These are phyloP conservation scores for Enteromius paludinosus DNA, from an alignment of 2,797 vertebrate species.

Conservation along the genomic window DNA sequence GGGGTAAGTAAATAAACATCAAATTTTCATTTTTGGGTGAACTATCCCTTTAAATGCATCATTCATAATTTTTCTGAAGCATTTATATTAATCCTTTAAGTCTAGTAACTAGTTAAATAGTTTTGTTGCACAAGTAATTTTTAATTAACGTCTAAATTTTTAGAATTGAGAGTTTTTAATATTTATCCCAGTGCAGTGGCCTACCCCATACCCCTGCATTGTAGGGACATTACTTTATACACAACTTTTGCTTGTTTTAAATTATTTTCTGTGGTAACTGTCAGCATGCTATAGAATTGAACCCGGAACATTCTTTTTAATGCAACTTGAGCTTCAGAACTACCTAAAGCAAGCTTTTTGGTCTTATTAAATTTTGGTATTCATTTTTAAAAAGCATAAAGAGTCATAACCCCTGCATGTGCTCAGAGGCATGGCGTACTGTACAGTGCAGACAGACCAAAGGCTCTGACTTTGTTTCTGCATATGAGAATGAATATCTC, in stretches of 20 bases:
- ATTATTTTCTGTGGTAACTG: slow-evolving; percentile 16
- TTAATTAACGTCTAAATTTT: background rate
- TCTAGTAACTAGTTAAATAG: background rate
- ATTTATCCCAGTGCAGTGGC: background rate
- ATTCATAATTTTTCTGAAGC: too few species aligned
- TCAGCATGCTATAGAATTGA: slow-evolving; percentile 1
- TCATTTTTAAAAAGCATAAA: background rate
- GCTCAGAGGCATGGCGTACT: slow-evolving; percentile 6
- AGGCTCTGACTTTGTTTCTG: background rate
- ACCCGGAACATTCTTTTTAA: slow-evolving; percentile 28
- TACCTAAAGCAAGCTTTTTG: background rate
- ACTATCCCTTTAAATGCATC: too few species aligned
- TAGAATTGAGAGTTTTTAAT: background rate
- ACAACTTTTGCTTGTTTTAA: slow-evolving; percentile 4
- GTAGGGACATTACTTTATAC: background rate
- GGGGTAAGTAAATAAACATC: too few species aligned
- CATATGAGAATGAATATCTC: background rate
- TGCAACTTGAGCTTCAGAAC: background rate
- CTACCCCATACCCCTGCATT: background rate
- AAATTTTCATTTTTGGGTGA: too few species aligned
- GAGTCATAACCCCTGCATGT: slow-evolving; percentile 15
- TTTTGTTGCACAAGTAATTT: background rate
- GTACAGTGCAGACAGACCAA: background rate
- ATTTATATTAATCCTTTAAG: too few species aligned
- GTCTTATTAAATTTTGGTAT: background rate